Percentiles rank a stretch among this genome's conserved stretches.
These are phyloP conservation scores for Caenorhabditis inopinata DNA, from an alignment of 1,140 invertebrate genomes.

Conservation along the genomic window DNA sequence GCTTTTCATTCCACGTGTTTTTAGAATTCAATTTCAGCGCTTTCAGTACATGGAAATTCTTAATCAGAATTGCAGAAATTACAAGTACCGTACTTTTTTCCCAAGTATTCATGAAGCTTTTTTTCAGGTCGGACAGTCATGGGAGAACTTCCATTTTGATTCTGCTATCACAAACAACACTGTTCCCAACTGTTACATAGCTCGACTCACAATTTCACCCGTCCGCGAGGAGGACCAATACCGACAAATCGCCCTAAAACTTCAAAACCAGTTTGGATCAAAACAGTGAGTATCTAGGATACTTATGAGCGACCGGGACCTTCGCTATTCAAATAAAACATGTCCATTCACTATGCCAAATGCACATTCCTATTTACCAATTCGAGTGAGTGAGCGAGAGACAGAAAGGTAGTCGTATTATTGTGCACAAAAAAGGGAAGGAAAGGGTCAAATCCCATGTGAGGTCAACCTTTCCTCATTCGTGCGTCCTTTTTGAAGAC, in stretches of 20 bases:
- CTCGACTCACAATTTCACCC: conserved; percentile 58
- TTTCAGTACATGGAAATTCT: too few relatives aligned
- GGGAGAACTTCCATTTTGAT: conserved; percentile 66
- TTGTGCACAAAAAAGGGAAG: conserved; percentile 8
- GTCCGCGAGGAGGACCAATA: conserved; percentile 62
- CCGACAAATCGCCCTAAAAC: conserved; percentile 62
- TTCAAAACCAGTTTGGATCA: conserved; percentile 60
- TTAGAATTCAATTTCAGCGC: too few relatives aligned
- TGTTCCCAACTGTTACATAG: conserved; percentile 60
- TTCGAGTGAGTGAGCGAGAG: neutral
- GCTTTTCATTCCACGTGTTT: too few relatives aligned
- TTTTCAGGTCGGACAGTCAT: conserved; percentile 61
- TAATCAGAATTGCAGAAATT: too few relatives aligned
- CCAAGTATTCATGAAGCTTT: too few relatives aligned
- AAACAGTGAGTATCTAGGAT: conserved; percentile 56
- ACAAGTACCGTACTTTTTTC: too few relatives aligned
- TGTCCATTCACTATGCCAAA: neutral
- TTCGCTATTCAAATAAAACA: conserved; percentile 13
- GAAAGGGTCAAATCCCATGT: conserved; percentile 20
- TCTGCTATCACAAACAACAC: conserved; percentile 61
- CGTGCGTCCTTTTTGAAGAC: neutral
- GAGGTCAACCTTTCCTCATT: neutral
- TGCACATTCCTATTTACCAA: conserved; percentile 32
- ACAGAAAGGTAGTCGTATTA: neutral
- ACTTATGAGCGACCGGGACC: conserved; percentile 2